Percentiles rank a stretch among this genome's conserved stretches.
Conservation (phyloP, 2,888 invertebrate genomes). For the Zaprionus obscuricornis region DNA sequence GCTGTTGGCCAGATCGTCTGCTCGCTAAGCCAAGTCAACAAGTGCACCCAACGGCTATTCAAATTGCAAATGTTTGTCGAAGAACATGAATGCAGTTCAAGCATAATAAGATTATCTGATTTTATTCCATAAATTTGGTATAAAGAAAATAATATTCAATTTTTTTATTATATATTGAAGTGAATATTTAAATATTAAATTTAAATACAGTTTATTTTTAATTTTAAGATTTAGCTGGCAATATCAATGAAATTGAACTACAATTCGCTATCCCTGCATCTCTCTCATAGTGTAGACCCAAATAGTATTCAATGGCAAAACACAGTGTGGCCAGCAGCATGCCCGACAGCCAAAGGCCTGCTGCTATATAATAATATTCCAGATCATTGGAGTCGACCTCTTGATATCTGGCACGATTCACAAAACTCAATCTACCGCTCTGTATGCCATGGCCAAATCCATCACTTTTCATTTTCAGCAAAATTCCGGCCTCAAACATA, state of each 20-base stretch:
- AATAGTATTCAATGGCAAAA: conserved; percentile 36
- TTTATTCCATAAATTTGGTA: no score
- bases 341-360: conserved; percentile 33
- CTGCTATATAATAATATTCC: conserved; percentile 53
- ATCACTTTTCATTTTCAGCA: conserved; percentile 57
- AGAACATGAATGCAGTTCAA: background rate
- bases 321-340: conserved; percentile 31
- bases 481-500: conserved; percentile 60
- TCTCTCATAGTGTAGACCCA: background rate
- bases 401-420: conserved; percentile 29
- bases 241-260: no score
- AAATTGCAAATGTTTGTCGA: conserved; percentile 53
- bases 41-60: conserved; percentile 66
- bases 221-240: no score
- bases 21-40: conserved; percentile 39
- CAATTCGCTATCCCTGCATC: no score
- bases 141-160: no score
- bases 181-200: no score
- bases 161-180: no score
- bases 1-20: conserved; percentile 38
- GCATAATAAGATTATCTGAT: no score
- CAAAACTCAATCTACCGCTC: conserved; percentile 50
- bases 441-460: conserved; percentile 58
- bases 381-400: conserved; percentile 56
- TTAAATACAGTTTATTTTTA: no score